A percentile compares a stretch with the other conserved stretches of the same genome.
Conservation (phyloP, 2,797 vertebrate genomes). For the Eleutherodactylus coqui region DNA sequence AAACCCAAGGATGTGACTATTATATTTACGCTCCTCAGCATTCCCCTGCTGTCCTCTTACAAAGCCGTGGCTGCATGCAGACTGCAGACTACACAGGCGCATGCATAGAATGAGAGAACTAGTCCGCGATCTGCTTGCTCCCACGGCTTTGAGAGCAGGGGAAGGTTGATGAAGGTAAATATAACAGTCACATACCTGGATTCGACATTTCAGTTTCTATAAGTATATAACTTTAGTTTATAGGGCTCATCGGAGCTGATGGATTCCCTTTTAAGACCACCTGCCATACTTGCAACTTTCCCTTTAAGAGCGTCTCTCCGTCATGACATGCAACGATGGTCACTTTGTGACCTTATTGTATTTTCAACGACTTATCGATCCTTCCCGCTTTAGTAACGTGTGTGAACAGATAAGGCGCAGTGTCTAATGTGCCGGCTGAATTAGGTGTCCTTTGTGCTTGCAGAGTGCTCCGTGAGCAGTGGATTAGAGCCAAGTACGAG, state of each 20-base stretch:
- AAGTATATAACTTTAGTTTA: too few species aligned
- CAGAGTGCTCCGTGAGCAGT: conserved; percentile 90
- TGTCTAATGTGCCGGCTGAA: conserved; percentile 29
- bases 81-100: too few species aligned
- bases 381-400: not conserved
- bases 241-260: not conserved
- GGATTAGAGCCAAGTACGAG: conserved; percentile 92
- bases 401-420: conserved; percentile 4
- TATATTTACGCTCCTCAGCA: too few species aligned
- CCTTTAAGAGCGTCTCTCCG: not conserved
- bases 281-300: not conserved
- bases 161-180: too few species aligned
- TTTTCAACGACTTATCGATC: conserved; percentile 10
- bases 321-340: not conserved
- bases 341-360: not conserved
- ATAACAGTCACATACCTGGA: too few species aligned
- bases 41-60: too few species aligned
- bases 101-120: too few species aligned
- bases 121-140: too few species aligned
- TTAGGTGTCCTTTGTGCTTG: conserved; percentile 47
- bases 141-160: too few species aligned
- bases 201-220: too few species aligned
- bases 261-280: not conserved
- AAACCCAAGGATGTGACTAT: too few species aligned
- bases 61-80: too few species aligned